These are phyloP conservation scores for Ursus arctos DNA, from an alignment of 2,113 vertebrate species.

Conservation along the genomic window DNA sequence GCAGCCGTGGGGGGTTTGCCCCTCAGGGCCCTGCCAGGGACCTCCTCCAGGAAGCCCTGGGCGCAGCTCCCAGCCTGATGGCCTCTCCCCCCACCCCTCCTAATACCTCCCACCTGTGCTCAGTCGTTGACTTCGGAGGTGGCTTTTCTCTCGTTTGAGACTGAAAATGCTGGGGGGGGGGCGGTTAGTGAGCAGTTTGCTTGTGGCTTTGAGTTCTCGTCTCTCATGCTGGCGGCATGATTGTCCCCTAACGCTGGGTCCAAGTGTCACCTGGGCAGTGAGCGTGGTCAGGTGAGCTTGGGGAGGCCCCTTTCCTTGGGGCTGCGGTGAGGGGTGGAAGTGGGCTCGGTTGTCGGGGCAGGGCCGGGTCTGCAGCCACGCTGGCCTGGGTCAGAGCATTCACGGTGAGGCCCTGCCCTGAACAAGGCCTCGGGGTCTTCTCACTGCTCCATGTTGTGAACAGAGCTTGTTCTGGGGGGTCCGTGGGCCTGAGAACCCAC, in stretches of 20 bases:
- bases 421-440: not conserved
- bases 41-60: not conserved
- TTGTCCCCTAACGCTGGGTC: not conserved
- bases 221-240: not conserved
- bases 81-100: not conserved
- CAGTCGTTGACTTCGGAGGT: accelerated
- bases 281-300: not conserved
- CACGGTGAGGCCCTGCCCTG: not conserved
- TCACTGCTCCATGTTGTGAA: not conserved
- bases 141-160: not conserved
- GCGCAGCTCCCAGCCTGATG: not conserved
- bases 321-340: not conserved
- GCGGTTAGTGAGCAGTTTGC: not conserved
- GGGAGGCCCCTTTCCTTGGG: not conserved
- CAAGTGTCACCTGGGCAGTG: not conserved
- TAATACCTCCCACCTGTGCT: not conserved
- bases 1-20: not conserved
- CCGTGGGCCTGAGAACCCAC: not conserved
- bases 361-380: not conserved
- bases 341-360: not conserved
- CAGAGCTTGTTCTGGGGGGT: not conserved
- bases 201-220: not conserved
- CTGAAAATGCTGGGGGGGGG: not conserved
- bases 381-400: not conserved
- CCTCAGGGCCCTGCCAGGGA: not conserved